Conservation (phyloP, 1,140 invertebrate genomes). For the Neomicropteryx cornuta region DNA sequence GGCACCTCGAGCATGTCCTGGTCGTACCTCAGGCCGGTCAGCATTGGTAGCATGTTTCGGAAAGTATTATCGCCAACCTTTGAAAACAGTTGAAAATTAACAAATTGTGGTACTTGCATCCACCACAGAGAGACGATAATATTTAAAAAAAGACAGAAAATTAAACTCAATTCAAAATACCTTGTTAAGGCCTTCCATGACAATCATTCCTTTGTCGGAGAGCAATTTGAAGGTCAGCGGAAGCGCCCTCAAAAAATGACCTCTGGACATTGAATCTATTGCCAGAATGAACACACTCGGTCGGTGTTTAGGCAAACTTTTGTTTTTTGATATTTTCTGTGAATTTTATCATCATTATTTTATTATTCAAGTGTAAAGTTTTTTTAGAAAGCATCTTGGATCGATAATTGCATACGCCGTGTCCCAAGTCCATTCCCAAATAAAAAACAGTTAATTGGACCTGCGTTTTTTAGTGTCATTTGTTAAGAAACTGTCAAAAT, state of each 20-base stretch:
- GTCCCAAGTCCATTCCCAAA: conserved; percentile 10
- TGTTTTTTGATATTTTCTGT: no score
- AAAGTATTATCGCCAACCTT: conserved; percentile 59
- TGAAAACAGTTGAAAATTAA: conserved; percentile 1
- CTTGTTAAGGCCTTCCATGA: conserved; percentile 15
- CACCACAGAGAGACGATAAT: background rate
- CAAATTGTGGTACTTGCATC: background rate
- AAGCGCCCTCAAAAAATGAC: conserved; percentile 13
- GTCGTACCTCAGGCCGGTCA: conserved; percentile 35
- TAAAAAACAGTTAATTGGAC: conserved; percentile 7
- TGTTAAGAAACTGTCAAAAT: background rate
- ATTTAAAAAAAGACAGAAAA: background rate
- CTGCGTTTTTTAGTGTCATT: conserved; percentile 1
- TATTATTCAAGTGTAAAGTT: conserved; percentile 3
- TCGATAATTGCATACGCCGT: background rate
- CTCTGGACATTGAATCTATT: conserved; percentile 15
- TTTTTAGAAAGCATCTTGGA: conserved; percentile 15
- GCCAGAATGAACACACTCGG: conserved; percentile 14
- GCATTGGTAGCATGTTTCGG: conserved; percentile 50
- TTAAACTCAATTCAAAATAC: conserved; percentile 3
- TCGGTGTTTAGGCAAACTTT: conserved; percentile 6
- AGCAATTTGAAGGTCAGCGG: conserved; percentile 11
- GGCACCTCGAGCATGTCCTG: conserved; percentile 11
- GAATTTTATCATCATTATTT: conserved; percentile 1
- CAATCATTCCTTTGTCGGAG: conserved; percentile 7